Evolutionary conservation across 2,113 vertebrate genomes (phyloP), one percentile per base, ranked within the genome.

Genomic region (Malurus cyaneus): DNA sequence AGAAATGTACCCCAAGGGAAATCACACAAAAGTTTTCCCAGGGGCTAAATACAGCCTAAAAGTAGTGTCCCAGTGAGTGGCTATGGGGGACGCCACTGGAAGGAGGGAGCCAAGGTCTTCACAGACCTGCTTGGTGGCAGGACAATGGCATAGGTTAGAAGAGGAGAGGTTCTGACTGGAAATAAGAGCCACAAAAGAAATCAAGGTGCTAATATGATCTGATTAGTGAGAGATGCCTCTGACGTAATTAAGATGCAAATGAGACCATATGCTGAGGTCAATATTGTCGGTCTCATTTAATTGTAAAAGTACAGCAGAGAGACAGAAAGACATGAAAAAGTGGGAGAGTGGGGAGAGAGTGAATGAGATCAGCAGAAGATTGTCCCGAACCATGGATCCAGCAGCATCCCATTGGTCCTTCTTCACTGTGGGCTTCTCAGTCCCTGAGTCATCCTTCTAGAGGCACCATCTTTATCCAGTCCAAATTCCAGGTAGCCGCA

Each of bases 51-150:
- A 34, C 28, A 79, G 8, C 11, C 31, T 82, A 49, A 39, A 26
- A 34, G 5, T 17, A 72, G 14, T 31, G 12, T 2, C 9, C 5
- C 23, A 31, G 3, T 47, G 39, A 54, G 4, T 8, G 12, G 6
- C 17, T 72, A 12, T 2, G 1, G 11, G 17, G 11, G 16, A 60
- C 18, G 8, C 8, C 7, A 21, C 8, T 1, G 14, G 20, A 3
- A 20, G 0, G 9, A 59, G 26, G 21, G 11, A 89, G 16, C 8
- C 13, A n/a, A 8, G 12, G 23, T 53, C 15, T 79, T 49, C 72
- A 73, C 5, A 31, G 39, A 20, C 1, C 0, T 25, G 3, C 6
- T 39, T 62, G 14, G 20, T 62, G 49, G 7, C 29, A 61, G 36
- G 9, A 66, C 7, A 8, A 36, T 8, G 15, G 7, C 3, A 1